Conservation (phyloP, 2,113 vertebrate genomes). For the human (Homo sapiens) region GRCh38 chr17:33998501-33999000, state of each 20-base stretch:
- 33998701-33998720: not conserved
- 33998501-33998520: too few relatives aligned
- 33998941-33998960: too few relatives aligned
- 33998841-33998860: too few relatives aligned
- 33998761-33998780: not conserved
- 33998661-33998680: not conserved
- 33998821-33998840: not conserved
- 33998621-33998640: not conserved
- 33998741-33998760: not conserved
- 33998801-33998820: not conserved
- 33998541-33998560: not conserved
- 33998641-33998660: not conserved
- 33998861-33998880: too few relatives aligned
- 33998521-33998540: too few relatives aligned
- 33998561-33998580: not conserved
- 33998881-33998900: too few relatives aligned
- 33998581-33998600: not conserved
- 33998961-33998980: too few relatives aligned
- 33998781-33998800: not conserved
- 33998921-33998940: too few relatives aligned
- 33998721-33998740: not conserved
- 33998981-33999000: too few relatives aligned
- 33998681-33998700: not conserved
- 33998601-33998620: not conserved
- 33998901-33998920: too few relatives aligned